phyloP scores from a whole-genome alignment of 1,140 invertebrate species.

The Neodiprion pinetum region DNA sequence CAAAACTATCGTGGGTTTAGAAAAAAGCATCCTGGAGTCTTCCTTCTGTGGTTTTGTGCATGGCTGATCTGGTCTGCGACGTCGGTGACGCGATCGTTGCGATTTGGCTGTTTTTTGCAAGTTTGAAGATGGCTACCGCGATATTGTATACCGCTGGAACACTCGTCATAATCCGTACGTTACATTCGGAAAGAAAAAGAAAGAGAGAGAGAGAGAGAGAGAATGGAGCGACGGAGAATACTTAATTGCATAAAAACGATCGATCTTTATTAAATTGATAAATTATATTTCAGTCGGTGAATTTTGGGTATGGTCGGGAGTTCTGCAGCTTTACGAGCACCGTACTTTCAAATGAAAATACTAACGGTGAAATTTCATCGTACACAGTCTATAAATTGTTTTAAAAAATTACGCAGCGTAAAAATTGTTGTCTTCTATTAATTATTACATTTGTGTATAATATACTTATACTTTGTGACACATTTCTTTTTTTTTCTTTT shows the following conservation, averaged over 20 bases:
- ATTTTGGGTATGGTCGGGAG: constrained; percentile 46
- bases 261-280: not conserved
- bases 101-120: constrained; percentile 37
- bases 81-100: constrained; percentile 34
- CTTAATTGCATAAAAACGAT: too few species aligned
- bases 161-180: constrained; percentile 34
- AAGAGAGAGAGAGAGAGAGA: too few species aligned
- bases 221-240: too few species aligned
- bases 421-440: too few species aligned
- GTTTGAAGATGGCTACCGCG: constrained; percentile 32
- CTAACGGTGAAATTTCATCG: not conserved
- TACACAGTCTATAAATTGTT: not conserved
- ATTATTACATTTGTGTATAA: not conserved
- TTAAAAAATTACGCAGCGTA: not conserved
- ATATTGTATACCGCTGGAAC: constrained; percentile 30
- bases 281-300: constrained; percentile 34
- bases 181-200: not conserved
- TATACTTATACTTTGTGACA: not conserved
- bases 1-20: constrained; percentile 19
- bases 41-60: constrained; percentile 38
- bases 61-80: constrained; percentile 39
- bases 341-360: constrained; percentile 35
- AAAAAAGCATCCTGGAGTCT: constrained; percentile 43
- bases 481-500: too few species aligned
- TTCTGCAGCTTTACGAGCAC: constrained; percentile 40